Conservation (phyloP, 1,140 invertebrate species). For the Platorchestia sp. region DNA sequence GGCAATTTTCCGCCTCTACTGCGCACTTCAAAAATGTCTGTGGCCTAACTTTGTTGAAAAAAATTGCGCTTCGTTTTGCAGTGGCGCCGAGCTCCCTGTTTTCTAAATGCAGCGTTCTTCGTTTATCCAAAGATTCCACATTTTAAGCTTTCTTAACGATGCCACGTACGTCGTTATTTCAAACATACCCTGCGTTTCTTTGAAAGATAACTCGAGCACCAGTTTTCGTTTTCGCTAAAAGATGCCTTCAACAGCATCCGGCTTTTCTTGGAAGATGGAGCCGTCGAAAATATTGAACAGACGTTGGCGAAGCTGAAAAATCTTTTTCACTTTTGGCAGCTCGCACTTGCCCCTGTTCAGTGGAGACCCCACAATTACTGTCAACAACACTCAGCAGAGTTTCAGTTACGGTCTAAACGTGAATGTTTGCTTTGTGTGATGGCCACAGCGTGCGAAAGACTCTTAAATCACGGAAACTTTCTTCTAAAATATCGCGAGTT, state of each 20-base stretch:
- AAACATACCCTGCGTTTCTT: not conserved
- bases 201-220: not conserved
- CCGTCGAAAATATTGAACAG: not conserved
- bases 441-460: too few relatives aligned
- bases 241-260: not conserved
- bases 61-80: not conserved
- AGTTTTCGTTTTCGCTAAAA: not conserved
- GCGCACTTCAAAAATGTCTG: not conserved
- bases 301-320: not conserved
- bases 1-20: not conserved
- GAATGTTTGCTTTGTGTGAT: too few relatives aligned
- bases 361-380: too few relatives aligned
- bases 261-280: not conserved
- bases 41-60: not conserved
- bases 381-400: too few relatives aligned
- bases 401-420: too few relatives aligned
- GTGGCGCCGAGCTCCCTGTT: too few relatives aligned
- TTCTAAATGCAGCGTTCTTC: too few relatives aligned
- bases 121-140: not conserved
- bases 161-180: not conserved
- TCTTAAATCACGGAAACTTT: too few relatives aligned
- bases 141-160: not conserved
- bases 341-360: too few relatives aligned
- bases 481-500: too few relatives aligned
- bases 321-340: not conserved